phyloP scores from a whole-genome alignment of 2,888 invertebrate genomes.

The Nymphalis polychloros region DNA sequence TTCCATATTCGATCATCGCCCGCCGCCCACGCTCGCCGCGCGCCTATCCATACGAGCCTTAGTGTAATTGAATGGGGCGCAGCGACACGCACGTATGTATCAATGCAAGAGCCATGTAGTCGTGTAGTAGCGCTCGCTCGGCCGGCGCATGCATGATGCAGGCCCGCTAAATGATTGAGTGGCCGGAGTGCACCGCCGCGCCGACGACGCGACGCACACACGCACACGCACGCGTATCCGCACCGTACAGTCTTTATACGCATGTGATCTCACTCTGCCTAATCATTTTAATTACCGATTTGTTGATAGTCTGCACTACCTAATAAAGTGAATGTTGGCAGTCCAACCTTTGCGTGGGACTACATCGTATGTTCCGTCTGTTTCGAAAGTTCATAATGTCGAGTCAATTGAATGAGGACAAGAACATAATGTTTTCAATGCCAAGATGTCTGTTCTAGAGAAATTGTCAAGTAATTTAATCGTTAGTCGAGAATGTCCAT shows the following conservation, averaged over 20 bases:
- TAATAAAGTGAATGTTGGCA: not conserved
- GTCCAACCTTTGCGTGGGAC: not conserved
- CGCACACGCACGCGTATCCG: not conserved
- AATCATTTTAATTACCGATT: not conserved
- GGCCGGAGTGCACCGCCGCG: conserved; percentile 10
- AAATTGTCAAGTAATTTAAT: conserved; percentile 4
- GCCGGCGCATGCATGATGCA: conserved; percentile 2
- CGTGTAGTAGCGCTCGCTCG: conserved; percentile 6
- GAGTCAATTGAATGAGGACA: not conserved
- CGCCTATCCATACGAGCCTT: not conserved
- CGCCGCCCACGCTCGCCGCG: not conserved
- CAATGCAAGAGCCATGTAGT: conserved; percentile 1
- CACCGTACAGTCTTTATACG: not conserved
- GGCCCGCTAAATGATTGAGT: conserved; percentile 29
- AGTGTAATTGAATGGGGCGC: not conserved
- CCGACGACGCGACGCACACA: conserved; percentile 11
- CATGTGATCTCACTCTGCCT: not conserved
- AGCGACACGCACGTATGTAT: conserved; percentile 9
- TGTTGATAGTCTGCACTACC: not conserved
- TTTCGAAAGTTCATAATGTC: conserved; percentile 8
- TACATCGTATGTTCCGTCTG: not conserved
- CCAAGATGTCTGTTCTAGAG: not conserved
- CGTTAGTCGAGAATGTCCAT: not conserved
- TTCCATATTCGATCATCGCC: not conserved
- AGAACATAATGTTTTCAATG: conserved; percentile 8